These are phyloP conservation scores for Meloe dianella DNA, from an alignment of 2,888 invertebrate species.

Conservation along the genomic window DNA sequence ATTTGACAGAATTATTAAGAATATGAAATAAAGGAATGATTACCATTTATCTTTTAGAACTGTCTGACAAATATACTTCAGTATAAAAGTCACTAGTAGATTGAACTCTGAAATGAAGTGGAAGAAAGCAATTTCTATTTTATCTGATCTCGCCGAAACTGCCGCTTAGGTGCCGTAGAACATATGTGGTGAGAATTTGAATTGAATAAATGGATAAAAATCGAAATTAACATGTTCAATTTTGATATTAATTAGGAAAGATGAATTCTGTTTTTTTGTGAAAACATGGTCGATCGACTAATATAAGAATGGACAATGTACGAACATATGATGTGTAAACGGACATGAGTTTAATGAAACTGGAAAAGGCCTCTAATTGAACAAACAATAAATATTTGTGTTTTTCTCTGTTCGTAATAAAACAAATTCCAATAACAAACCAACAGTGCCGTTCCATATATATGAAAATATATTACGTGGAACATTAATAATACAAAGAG, in stretches of 20 bases:
- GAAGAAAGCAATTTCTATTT: slow-evolving; percentile 18
- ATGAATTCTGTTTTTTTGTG: too few relatives aligned
- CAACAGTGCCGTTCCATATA: slow-evolving; percentile 46
- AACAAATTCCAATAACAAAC: slow-evolving; percentile 28
- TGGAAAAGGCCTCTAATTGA: neutral
- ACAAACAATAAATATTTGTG: slow-evolving; percentile 13
- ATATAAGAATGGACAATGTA: neutral
- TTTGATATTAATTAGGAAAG: neutral
- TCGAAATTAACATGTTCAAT: neutral
- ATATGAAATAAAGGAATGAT: slow-evolving; percentile 6
- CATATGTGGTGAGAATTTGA: slow-evolving; percentile 6
- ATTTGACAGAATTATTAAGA: slow-evolving; percentile 10
- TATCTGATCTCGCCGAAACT: slow-evolving; percentile 7
- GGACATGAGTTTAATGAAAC: neutral
- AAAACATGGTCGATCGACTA: too few relatives aligned
- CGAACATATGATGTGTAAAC: neutral
- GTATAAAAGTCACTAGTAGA: slow-evolving; percentile 15
- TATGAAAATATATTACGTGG: slow-evolving; percentile 52
- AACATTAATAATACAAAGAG: slow-evolving; percentile 54
- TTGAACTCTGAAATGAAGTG: slow-evolving; percentile 16
- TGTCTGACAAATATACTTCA: slow-evolving; percentile 11
- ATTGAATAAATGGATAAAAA: neutral
- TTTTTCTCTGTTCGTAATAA: slow-evolving; percentile 21
- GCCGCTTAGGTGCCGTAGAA: slow-evolving; percentile 2
- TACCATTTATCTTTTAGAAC: slow-evolving; percentile 9